Evolutionary conservation across 2,888 invertebrate species (phyloP).

Genomic region (Pedicia rivosa): DNA sequence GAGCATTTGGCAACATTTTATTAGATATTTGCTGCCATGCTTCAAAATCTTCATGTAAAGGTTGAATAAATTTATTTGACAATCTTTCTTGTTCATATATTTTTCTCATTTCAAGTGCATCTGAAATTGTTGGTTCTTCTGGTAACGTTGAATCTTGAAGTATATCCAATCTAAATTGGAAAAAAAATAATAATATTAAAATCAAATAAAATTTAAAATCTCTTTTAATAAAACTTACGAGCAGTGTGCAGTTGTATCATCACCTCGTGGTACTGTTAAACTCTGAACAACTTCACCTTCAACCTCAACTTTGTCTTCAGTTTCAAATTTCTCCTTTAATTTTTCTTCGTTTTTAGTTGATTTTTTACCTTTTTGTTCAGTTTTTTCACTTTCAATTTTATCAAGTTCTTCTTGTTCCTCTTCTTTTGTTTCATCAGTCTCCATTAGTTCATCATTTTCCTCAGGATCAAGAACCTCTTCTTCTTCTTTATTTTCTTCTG

Average conservation of each 20-base stretch:
- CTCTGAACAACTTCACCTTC: slow-evolving; percentile 64
- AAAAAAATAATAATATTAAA: slow-evolving; percentile 5
- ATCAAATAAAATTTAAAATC: background rate
- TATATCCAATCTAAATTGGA: slow-evolving; percentile 20
- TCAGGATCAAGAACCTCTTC: slow-evolving; percentile 38
- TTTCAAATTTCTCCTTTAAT: slow-evolving; percentile 33
- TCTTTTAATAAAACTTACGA: slow-evolving; percentile 27
- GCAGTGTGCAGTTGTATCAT: slow-evolving; percentile 66
- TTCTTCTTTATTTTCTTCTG: slow-evolving; percentile 38
- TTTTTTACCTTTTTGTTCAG: slow-evolving; percentile 18
- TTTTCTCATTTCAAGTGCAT: slow-evolving; percentile 23
- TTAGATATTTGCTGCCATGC: slow-evolving; percentile 27
- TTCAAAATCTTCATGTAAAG: slow-evolving; percentile 24
- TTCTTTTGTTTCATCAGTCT: slow-evolving; percentile 33
- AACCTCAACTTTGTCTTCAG: slow-evolving; percentile 39
- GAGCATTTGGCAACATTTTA: slow-evolving; percentile 41
- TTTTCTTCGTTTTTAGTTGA: slow-evolving; percentile 26
- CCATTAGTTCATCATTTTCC: slow-evolving; percentile 30
- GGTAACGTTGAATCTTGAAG: slow-evolving; percentile 18
- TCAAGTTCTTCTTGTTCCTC: slow-evolving; percentile 22
- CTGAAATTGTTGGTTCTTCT: slow-evolving; percentile 20
- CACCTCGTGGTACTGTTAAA: slow-evolving; percentile 44
- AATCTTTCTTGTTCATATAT: slow-evolving; percentile 18
- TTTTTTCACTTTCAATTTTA: slow-evolving; percentile 10
- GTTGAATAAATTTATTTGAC: slow-evolving; percentile 20